Conservation (phyloP, 2,113 vertebrate genomes). For the Grus americana region DNA sequence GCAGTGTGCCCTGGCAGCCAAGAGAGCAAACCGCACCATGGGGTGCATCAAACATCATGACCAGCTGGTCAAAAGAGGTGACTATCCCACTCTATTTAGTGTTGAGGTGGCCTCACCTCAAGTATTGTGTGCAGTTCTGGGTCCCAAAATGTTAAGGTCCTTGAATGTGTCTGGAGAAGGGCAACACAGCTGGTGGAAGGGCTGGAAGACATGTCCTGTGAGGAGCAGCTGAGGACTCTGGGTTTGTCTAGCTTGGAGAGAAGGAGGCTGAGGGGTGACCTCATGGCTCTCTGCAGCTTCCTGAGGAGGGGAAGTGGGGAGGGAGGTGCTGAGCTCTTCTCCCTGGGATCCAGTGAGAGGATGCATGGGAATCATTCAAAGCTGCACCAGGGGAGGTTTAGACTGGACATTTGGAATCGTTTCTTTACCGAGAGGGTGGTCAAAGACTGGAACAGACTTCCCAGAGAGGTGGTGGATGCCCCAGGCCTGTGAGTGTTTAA, state of each 20-base stretch:
- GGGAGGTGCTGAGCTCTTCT: too few species aligned
- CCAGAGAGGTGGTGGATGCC: background rate
- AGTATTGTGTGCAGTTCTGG: background rate
- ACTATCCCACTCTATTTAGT: background rate
- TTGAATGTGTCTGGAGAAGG: too few species aligned
- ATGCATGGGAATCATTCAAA: accelerated
- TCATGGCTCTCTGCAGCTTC: too few species aligned
- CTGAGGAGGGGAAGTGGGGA: too few species aligned
- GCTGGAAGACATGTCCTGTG: too few species aligned
- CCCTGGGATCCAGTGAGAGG: background rate
- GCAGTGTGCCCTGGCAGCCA: background rate
- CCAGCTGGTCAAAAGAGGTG: background rate
- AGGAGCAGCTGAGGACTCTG: too few species aligned
- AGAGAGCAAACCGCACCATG: background rate
- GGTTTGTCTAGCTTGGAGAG: too few species aligned
- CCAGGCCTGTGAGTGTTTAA: background rate
- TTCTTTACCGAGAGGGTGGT: background rate
- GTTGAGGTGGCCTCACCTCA: accelerated
- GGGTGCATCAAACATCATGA: background rate
- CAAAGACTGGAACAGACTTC: background rate
- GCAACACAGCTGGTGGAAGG: too few species aligned
- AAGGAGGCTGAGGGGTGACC: too few species aligned
- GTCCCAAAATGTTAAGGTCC: too few species aligned
- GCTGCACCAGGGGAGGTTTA: accelerated
- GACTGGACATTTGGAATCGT: background rate